phyloP scores from a whole-genome alignment of 2,888 invertebrate genomes.

The Oscheius onirici region DNA sequence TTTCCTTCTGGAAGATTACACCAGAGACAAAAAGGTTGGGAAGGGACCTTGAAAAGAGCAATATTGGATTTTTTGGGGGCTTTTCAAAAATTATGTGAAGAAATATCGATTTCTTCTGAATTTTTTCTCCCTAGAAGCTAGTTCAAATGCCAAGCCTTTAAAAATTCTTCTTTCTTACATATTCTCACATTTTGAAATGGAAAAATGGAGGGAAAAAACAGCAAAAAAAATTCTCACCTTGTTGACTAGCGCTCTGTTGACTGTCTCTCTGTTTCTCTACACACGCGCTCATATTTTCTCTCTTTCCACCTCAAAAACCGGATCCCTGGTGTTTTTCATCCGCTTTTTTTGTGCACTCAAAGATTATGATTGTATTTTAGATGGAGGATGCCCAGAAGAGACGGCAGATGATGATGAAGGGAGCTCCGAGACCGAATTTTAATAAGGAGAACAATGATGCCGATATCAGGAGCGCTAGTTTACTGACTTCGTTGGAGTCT shows the following conservation, averaged over 20 bases:
- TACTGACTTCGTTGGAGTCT: constrained; percentile 25
- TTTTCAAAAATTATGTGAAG: too few species aligned
- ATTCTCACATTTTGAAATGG: too few species aligned
- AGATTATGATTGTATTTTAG: too few species aligned
- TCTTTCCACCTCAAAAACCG: not conserved
- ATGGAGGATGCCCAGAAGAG: constrained; percentile 40
- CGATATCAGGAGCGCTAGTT: constrained; percentile 21
- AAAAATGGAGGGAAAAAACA: too few species aligned
- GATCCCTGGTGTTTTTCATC: not conserved
- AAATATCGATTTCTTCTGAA: too few species aligned
- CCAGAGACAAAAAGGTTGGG: too few species aligned
- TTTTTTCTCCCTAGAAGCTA: too few species aligned
- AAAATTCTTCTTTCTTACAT: too few species aligned
- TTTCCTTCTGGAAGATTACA: too few species aligned
- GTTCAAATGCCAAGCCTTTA: too few species aligned
- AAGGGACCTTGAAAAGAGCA: too few species aligned
- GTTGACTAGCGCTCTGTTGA: not conserved
- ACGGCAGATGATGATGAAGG: constrained; percentile 41
- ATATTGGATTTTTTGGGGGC: too few species aligned
- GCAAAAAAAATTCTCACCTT: not conserved
- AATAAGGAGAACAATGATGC: constrained; percentile 14
- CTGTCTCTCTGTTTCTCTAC: not conserved
- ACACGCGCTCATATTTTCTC: not conserved
- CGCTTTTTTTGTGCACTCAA: not conserved
- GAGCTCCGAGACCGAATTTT: constrained; percentile 9